phyloP scores from a whole-genome alignment of 2,888 invertebrate genomes.

The Hydroisotoma schaefferi region DNA sequence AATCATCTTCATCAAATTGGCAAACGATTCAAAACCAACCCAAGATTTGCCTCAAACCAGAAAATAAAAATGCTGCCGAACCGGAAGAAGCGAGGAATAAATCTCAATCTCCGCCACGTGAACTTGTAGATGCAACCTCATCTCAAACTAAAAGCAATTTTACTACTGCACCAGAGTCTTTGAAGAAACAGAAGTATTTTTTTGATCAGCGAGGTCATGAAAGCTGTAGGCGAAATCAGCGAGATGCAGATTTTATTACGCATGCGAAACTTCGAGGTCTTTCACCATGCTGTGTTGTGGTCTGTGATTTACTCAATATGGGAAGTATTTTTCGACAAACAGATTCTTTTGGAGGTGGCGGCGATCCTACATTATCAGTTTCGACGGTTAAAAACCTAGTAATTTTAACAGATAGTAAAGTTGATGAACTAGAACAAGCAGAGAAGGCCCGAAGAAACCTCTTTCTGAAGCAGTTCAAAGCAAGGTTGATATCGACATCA shows the following conservation, averaged over 20 bases:
- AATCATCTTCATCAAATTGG: neutral
- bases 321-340: neutral
- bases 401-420: neutral
- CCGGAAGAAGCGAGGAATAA: neutral
- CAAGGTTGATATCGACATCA: no score
- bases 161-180: no score
- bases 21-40: neutral
- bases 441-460: neutral
- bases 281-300: slow-evolving; percentile 11
- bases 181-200: no score
- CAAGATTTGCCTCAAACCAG: no score
- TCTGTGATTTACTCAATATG: slow-evolving; percentile 17
- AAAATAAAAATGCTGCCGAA: neutral
- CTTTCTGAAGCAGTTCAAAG: neutral
- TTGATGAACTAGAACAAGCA: neutral
- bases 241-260: neutral
- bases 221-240: neutral
- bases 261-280: no score
- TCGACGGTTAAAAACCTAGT: neutral
- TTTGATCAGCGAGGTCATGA: neutral
- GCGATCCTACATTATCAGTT: neutral
- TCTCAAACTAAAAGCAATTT: no score
- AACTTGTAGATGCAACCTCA: no score
- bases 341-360: neutral
- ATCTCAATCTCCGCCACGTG: no score